A percentile compares a stretch with the other conserved stretches of the same genome.
phyloP scores from a whole-genome alignment of 2,113 vertebrate species.

The Taxidea taxus region DNA sequence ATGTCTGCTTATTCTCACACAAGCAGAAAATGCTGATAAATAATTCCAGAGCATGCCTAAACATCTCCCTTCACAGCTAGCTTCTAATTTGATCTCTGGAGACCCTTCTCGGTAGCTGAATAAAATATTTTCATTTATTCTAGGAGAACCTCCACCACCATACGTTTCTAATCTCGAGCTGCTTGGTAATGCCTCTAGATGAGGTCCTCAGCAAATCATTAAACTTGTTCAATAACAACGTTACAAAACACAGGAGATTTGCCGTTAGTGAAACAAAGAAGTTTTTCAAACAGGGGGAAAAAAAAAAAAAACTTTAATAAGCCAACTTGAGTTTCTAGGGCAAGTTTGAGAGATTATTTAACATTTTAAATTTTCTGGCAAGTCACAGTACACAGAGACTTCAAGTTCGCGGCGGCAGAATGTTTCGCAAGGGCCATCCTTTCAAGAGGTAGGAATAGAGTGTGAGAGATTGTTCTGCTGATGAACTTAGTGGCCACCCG shows the following conservation, averaged over 20 bases:
- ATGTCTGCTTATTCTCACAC: conserved; percentile 87
- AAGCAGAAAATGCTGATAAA: conserved; percentile 89
- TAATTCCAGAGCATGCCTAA: conserved; percentile 90
- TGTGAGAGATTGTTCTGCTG: neutral
- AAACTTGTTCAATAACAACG: conserved; percentile 88
- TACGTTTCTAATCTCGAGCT: conserved; percentile 86
- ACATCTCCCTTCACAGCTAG: conserved; percentile 89
- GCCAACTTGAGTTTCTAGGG: conserved; percentile 80
- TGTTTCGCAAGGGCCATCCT: conserved; percentile 38
- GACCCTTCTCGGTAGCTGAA: conserved; percentile 84
- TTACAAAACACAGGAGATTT: conserved; percentile 87
- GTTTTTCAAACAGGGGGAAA: conserved; percentile 74
- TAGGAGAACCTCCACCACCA: conserved; percentile 81
- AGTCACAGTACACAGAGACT: conserved; percentile 19
- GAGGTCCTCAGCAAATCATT: conserved; percentile 89
- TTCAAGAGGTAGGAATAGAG: neutral
- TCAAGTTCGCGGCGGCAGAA: neutral
- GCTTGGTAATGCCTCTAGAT: conserved; percentile 85
- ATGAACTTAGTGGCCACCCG: neutral
- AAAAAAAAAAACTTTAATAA: conserved; percentile 71
- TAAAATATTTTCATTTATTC: conserved; percentile 89
- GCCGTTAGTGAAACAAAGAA: conserved; percentile 83
- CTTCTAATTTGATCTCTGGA: conserved; percentile 91
- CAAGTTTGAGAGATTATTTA: conserved; percentile 79
- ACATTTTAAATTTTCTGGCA: conserved; percentile 71